phyloP scores from a whole-genome alignment of 2,888 invertebrate species.

The Lysandra bellargus region DNA sequence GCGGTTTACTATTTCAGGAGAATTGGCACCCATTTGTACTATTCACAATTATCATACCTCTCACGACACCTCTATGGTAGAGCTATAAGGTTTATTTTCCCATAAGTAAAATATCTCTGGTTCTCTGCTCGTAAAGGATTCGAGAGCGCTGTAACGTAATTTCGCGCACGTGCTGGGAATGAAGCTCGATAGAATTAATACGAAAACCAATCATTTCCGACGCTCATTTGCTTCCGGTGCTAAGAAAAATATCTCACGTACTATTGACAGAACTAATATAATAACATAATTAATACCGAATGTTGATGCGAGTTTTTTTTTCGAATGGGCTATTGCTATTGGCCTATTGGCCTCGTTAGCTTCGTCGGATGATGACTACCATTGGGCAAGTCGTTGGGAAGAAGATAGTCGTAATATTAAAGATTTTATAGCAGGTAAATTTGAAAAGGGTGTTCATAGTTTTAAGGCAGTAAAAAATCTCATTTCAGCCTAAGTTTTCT shows the following conservation, averaged over 20 bases:
- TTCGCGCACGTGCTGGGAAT: constrained; percentile 46
- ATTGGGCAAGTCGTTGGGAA: too few species aligned
- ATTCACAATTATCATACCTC: neutral
- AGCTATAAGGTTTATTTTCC: neutral
- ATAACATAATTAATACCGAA: neutral
- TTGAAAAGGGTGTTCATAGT: too few species aligned
- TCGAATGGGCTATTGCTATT: too few species aligned
- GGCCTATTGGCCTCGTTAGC: too few species aligned
- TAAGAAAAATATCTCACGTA: neutral
- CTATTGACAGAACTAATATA: neutral
- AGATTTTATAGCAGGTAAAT: too few species aligned
- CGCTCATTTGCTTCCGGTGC: constrained; percentile 20
- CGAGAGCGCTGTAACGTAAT: constrained; percentile 41
- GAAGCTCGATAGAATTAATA: constrained; percentile 31
- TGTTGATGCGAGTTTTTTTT: neutral
- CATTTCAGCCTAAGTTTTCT: too few species aligned
- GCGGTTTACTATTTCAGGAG: constrained; percentile 51
- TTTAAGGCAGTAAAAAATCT: too few species aligned
- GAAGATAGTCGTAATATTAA: too few species aligned
- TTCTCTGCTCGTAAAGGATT: constrained; percentile 46
- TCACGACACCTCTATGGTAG: neutral
- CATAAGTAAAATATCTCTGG: neutral
- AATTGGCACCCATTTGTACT: constrained; percentile 55
- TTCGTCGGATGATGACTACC: too few species aligned
- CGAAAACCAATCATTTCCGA: constrained; percentile 31